Evolutionary conservation across 2,888 invertebrate genomes (phyloP), one percentile per base, ranked within the genome.

Genomic region (Prenolepis imparis): DNA sequence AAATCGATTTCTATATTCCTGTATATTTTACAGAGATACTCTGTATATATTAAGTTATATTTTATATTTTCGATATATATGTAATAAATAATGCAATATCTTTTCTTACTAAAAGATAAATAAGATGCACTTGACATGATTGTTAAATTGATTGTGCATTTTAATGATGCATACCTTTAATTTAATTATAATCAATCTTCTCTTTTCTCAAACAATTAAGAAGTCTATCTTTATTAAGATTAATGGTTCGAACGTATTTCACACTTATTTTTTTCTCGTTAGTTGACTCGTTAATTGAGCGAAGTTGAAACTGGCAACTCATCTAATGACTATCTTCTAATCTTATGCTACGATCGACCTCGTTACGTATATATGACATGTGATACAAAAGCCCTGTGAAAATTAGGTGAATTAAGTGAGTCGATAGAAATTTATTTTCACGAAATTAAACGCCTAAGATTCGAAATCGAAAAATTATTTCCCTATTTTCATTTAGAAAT

Each of bases 311-410:
- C 68, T 82, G 61, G 68, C 44, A 64, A 44, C 66, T 68, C 67
- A 55, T 18, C 61, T 87, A 87, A 78, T 82, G 52, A 39, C 75
- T 57, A 81, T 44, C 61, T 61, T 3, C 61, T 84, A 83, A 66
- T 63, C 67, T 80, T 87, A 89, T 28, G 57, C 32, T 83, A 88
- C 32, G 61, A 36, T 67, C 36, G 70, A 73, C n/a, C 67, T 82
- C 59, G 39, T 87, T 88, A 72, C 55, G n/a, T n/a, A 82, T 52
- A 86, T 63, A 82, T 75, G 36, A 66, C n/a, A 78, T 63, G 66
- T 57, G 32, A 57, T 57, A 55, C n/a, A 21, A 28, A 59, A 75
- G 11, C 63, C 63, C 21, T 57, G 32, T 32, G 9, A 55, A 67
- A 68, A 77, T 6, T 52, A 68, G 44, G 11, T 6, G n/a, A 77